Conservation (phyloP, 2,888 invertebrate species). For the Heteropelma amictum region DNA sequence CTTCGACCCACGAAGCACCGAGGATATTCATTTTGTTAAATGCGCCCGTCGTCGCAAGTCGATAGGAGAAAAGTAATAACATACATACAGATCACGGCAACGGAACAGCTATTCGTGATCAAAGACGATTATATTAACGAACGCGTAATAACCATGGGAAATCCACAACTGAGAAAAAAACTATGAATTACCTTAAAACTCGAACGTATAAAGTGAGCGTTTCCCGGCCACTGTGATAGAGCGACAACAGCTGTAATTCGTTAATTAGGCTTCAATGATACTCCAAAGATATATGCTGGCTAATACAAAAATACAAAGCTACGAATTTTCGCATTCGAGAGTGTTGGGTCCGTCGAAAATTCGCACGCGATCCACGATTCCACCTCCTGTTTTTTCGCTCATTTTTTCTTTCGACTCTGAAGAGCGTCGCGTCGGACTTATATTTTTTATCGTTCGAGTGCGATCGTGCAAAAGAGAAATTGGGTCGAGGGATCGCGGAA, state of each 20-base stretch:
- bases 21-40: slow-evolving; percentile 9
- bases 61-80: neutral
- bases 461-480: no score
- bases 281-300: no score
- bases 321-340: no score
- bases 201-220: neutral
- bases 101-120: neutral
- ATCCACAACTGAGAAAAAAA: neutral
- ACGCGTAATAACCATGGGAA: neutral
- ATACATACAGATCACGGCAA: neutral
- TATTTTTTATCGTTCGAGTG: no score
- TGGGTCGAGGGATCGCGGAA: no score
- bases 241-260: neutral
- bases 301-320: no score
- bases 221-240: neutral
- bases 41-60: neutral
- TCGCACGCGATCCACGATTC: no score
- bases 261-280: neutral
- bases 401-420: no score
- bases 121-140: neutral
- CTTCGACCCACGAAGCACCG: neutral
- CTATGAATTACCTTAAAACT: neutral
- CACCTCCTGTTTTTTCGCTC: no score
- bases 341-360: no score
- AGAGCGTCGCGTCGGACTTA: no score